Evolutionary conservation across 2,888 invertebrate species (phyloP).

Genomic region (Trichogramma dendrolimi): DNA sequence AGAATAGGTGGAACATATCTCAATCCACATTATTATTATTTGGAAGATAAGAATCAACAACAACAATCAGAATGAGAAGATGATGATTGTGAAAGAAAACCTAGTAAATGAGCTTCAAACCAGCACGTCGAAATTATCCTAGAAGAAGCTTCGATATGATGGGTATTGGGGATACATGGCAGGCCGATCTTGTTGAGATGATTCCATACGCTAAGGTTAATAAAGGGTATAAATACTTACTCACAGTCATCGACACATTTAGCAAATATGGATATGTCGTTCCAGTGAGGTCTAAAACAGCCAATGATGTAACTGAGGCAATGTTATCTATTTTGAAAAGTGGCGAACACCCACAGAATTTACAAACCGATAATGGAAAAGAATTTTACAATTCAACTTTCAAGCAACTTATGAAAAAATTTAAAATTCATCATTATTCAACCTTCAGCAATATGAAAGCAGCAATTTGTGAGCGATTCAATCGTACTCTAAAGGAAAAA

Average conservation of each 20-base stretch:
- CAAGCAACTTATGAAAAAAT: slow-evolving; percentile 17
- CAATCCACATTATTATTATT: too few relatives aligned
- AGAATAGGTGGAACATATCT: too few relatives aligned
- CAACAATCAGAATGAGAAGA: too few relatives aligned
- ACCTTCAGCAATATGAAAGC: slow-evolving; percentile 37
- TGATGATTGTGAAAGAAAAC: too few relatives aligned
- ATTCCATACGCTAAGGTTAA: slow-evolving; percentile 16
- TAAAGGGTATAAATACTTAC: slow-evolving; percentile 39
- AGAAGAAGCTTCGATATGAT: slow-evolving; percentile 41
- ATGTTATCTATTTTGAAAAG: slow-evolving; percentile 24
- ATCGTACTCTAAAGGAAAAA: slow-evolving; percentile 1
- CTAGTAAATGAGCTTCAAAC: slow-evolving; percentile 40
- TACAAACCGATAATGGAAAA: slow-evolving; percentile 27
- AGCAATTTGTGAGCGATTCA: slow-evolving; percentile 38
- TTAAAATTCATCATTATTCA: slow-evolving; percentile 27
- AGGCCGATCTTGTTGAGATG: slow-evolving; percentile 28
- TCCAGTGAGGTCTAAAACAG: slow-evolving; percentile 42
- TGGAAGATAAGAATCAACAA: too few relatives aligned
- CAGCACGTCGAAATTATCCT: slow-evolving; percentile 42
- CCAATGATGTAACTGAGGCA: slow-evolving; percentile 34
- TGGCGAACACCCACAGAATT: slow-evolving; percentile 23
- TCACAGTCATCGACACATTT: slow-evolving; percentile 41
- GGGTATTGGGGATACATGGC: slow-evolving; percentile 37
- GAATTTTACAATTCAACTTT: slow-evolving; percentile 28
- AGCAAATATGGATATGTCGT: slow-evolving; percentile 47